phyloP scores from a whole-genome alignment of 2,888 invertebrate genomes.

The Cinara cedri region DNA sequence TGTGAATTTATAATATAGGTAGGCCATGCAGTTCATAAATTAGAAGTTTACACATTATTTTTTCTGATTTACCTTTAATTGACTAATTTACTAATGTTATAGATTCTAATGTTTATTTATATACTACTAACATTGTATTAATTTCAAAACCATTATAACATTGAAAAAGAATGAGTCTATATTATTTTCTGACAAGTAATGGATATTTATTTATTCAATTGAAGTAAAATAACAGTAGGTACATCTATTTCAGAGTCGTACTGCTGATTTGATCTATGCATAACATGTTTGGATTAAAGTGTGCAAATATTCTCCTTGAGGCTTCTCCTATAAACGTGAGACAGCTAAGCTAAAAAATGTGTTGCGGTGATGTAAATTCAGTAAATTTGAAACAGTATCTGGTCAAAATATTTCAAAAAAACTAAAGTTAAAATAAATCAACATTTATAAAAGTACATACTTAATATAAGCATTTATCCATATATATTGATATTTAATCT shows the following conservation, averaged over 20 bases:
- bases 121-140: neutral
- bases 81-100: neutral
- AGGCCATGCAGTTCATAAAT: too few species aligned
- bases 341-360: conserved; percentile 46
- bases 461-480: too few species aligned
- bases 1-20: too few species aligned
- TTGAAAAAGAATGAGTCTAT: neutral
- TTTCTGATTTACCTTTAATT: too few species aligned
- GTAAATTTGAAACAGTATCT: neutral
- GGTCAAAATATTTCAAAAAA: too few species aligned
- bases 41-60: too few species aligned
- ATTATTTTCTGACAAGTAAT: neutral
- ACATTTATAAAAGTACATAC: too few species aligned
- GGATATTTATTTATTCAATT: neutral
- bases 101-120: too few species aligned
- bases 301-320: neutral
- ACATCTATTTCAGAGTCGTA: conserved; percentile 37
- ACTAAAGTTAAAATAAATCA: too few species aligned
- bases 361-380: conserved; percentile 51
- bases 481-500: too few species aligned
- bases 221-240: neutral
- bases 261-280: conserved; percentile 23
- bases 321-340: conserved; percentile 29
- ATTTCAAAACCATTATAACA: too few species aligned
- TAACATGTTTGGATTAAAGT: conserved; percentile 33